Evolutionary conservation across 2,888 invertebrate genomes (phyloP).

Genomic region (Xestia ashworthii): DNA sequence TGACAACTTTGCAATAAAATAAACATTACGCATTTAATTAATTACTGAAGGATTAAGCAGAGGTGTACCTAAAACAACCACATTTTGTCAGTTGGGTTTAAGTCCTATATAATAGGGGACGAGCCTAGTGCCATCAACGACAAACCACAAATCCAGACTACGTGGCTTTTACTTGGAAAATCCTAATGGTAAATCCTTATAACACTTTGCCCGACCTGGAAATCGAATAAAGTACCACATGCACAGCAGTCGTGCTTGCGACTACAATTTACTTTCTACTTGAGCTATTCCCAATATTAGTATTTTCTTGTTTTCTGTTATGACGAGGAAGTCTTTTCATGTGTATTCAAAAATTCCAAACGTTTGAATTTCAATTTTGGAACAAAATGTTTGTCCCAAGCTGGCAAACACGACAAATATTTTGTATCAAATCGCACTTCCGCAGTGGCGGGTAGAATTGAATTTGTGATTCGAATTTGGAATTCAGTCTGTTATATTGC

Average conservation of each 20-base stretch:
- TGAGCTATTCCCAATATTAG: not conserved
- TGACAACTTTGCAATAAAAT: not conserved
- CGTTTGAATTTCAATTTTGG: slow-evolving; percentile 15
- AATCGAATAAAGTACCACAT: not conserved
- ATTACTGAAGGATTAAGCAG: not conserved
- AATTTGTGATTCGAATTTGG: slow-evolving; percentile 35
- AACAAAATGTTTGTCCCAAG: slow-evolving; percentile 19
- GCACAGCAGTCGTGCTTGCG: not conserved
- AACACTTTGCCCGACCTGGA: not conserved
- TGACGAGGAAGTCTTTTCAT: not conserved
- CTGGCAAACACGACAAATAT: slow-evolving; percentile 2
- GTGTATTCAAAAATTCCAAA: slow-evolving; percentile 1
- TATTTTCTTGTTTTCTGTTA: not conserved
- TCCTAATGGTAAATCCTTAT: not conserved
- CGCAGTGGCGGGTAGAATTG: slow-evolving; percentile 18
- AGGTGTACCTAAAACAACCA: not conserved
- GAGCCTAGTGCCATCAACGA: not conserved
- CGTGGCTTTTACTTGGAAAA: not conserved
- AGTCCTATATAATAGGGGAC: not conserved
- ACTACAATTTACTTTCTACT: not conserved
- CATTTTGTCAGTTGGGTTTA: not conserved
- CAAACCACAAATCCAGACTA: not conserved
- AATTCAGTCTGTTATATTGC: slow-evolving; percentile 28
- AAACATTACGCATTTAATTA: not conserved
- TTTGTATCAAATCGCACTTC: slow-evolving; percentile 25